Evolutionary conservation across 2,797 vertebrate species (phyloP).

Genomic region (Schizopygopsis malacanthus): DNA sequence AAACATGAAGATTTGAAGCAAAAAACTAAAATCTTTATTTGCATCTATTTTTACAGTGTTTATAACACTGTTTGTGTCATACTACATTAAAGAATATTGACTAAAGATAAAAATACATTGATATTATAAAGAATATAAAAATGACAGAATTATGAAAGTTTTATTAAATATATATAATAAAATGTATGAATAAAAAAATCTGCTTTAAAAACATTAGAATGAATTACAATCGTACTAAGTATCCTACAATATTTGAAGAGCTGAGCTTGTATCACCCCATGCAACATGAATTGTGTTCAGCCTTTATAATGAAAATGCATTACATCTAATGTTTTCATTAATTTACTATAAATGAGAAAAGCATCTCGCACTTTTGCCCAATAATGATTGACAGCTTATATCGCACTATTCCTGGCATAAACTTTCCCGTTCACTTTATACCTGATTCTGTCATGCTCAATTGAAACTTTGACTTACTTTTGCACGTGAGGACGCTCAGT

Average conservation of each 20-base stretch:
- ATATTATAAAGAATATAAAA: too few species aligned
- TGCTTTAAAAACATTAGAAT: not conserved
- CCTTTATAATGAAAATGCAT: not conserved
- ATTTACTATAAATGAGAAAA: conserved; percentile 3
- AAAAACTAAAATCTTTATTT: not conserved
- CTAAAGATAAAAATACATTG: too few species aligned
- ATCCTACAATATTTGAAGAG: not conserved
- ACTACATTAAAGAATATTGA: not conserved
- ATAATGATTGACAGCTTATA: not conserved
- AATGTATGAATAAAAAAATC: too few species aligned
- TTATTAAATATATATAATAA: too few species aligned
- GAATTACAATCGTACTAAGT: not conserved
- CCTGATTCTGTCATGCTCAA: not conserved
- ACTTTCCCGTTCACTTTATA: not conserved
- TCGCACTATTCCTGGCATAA: not conserved
- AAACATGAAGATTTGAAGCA: not conserved
- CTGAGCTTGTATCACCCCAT: not conserved
- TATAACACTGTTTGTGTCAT: not conserved
- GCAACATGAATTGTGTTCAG: not conserved
- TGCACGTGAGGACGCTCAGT: conserved; percentile 35
- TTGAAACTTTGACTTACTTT: conserved; percentile 43
- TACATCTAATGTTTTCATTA: not conserved
- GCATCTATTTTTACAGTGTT: not conserved
- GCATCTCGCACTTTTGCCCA: not conserved
- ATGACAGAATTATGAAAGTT: too few species aligned